Percentiles rank a stretch among this genome's conserved stretches.
phyloP scores from a whole-genome alignment of 2,797 vertebrate genomes.

The Phalanger gymnotis region DNA sequence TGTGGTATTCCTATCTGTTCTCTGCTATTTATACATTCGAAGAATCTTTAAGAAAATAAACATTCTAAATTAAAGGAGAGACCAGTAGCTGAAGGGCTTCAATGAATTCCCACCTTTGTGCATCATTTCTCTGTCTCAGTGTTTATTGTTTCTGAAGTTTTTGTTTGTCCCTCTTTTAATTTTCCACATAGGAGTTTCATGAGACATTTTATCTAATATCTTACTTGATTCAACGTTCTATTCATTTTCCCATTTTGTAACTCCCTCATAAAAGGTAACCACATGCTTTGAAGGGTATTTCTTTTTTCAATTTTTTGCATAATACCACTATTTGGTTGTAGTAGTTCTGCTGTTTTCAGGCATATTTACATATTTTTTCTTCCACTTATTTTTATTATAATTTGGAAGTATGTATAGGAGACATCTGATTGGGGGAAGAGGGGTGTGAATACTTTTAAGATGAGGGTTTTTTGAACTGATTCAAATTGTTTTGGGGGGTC shows the following conservation, averaged over 20 bases:
- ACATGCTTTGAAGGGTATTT: neutral
- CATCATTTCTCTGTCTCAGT: neutral
- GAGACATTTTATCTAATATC: neutral
- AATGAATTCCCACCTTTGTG: neutral
- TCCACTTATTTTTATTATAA: neutral
- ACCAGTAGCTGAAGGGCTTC: too few relatives aligned
- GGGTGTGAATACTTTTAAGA: neutral
- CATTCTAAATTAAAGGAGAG: neutral
- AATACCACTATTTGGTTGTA: neutral
- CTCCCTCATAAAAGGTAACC: neutral
- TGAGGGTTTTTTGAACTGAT: neutral
- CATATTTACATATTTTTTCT: neutral
- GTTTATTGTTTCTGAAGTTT: neutral
- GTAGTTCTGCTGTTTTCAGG: neutral
- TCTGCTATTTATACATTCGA: conserved; percentile 1
- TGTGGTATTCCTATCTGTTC: neutral
- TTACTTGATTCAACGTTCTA: neutral
- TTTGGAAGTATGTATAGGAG: neutral
- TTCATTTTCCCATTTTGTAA: neutral
- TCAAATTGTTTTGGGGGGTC: neutral
- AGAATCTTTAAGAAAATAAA: neutral
- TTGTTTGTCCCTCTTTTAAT: neutral
- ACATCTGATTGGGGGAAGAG: neutral
- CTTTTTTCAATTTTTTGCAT: neutral
- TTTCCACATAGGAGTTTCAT: neutral